Conservation (phyloP, 1,140 invertebrate species). For the Orius insidiosus region DNA sequence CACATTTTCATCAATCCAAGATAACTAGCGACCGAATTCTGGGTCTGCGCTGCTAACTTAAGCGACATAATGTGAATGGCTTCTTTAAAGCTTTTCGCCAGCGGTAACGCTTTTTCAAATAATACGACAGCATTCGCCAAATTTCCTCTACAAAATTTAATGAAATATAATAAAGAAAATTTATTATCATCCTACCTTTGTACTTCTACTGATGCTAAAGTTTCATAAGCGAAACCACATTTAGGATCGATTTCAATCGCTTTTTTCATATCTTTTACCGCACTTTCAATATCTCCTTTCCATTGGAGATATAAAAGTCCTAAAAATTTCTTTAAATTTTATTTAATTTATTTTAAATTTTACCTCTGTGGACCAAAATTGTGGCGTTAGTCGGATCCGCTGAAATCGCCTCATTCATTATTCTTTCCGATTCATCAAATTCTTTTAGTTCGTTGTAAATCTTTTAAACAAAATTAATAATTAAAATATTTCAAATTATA, state of each 20-base stretch:
- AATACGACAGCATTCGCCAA: slow-evolving; percentile 61
- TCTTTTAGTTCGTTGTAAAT: slow-evolving; percentile 61
- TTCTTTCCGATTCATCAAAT: slow-evolving; percentile 60
- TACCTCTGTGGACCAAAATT: slow-evolving; percentile 68
- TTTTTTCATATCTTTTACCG: slow-evolving; percentile 57
- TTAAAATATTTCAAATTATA: slow-evolving; percentile 16
- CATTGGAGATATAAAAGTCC: slow-evolving; percentile 63
- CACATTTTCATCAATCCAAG: slow-evolving; percentile 31
- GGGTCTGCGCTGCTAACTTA: slow-evolving; percentile 69
- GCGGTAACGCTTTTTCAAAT: slow-evolving; percentile 75
- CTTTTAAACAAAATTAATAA: slow-evolving; percentile 25
- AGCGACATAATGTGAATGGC: slow-evolving; percentile 74
- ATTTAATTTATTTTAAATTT: too few species aligned
- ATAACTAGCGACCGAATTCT: slow-evolving; percentile 59
- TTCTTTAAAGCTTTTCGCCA: slow-evolving; percentile 70
- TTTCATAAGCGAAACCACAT: slow-evolving; percentile 90
- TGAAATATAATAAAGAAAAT: slow-evolving; percentile 6
- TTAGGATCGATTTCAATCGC: slow-evolving; percentile 76
- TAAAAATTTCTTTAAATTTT: slow-evolving; percentile 13
- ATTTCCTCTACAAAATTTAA: slow-evolving; percentile 57
- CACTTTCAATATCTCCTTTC: slow-evolving; percentile 61
- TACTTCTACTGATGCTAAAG: slow-evolving; percentile 81
- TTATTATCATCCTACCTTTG: slow-evolving; percentile 45
- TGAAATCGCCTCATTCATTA: slow-evolving; percentile 63
- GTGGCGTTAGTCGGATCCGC: slow-evolving; percentile 73